phyloP scores from a whole-genome alignment of 2,888 invertebrate genomes.

The Monopis laevigella region DNA sequence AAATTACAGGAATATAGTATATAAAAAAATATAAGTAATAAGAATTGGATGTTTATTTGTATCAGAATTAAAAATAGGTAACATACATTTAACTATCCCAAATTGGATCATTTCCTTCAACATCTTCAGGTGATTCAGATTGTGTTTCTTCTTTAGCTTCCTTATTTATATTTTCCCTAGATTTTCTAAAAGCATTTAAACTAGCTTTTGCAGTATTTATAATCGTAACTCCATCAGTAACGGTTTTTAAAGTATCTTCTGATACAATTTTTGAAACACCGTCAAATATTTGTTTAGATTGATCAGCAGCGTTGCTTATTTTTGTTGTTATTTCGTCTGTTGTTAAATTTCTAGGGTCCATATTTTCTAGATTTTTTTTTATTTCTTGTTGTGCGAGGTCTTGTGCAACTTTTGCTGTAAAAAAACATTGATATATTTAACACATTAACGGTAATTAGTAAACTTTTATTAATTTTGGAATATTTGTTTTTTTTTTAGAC shows the following conservation, averaged over 20 bases:
- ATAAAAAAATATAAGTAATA: too few species aligned
- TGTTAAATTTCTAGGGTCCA: conserved; percentile 24
- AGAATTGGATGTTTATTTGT: too few species aligned
- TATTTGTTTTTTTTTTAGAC: too few species aligned
- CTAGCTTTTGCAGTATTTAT: neutral
- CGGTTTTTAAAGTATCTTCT: neutral
- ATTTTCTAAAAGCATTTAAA: conserved; percentile 5
- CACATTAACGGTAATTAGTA: too few species aligned
- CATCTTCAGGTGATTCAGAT: neutral
- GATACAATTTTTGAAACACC: neutral
- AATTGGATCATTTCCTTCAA: conserved; percentile 2
- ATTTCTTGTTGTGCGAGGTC: conserved; percentile 27
- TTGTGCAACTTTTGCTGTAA: conserved; percentile 23
- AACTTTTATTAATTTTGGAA: too few species aligned
- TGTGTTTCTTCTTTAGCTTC: neutral
- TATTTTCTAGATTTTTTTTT: conserved; percentile 24
- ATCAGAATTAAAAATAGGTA: too few species aligned
- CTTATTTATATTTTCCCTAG: neutral
- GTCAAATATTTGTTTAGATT: conserved; percentile 13
- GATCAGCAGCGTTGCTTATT: conserved; percentile 23
- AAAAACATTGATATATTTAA: conserved; percentile 4
- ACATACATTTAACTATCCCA: conserved; percentile 6
- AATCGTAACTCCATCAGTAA: neutral
- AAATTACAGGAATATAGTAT: too few species aligned
- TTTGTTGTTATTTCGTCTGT: conserved; percentile 25